A percentile compares a stretch with the other conserved stretches of the same genome.
Conservation (phyloP, 2,797 vertebrate genomes). For the Oceanodroma leucorhoa region DNA sequence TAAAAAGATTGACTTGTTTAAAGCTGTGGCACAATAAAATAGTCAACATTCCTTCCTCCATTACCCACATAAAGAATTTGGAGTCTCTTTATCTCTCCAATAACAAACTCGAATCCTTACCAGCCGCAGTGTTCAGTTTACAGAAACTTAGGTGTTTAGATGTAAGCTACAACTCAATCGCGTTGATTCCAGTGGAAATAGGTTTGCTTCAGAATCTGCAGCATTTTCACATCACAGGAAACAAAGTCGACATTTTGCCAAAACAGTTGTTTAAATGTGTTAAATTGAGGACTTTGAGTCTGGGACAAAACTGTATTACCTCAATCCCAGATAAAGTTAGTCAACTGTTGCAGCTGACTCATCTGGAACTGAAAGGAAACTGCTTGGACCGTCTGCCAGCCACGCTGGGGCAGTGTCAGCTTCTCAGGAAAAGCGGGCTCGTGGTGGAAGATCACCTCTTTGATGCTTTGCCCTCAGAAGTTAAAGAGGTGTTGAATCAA, state of each 20-base stretch:
- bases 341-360: constrained; percentile 88
- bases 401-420: constrained; percentile 88
- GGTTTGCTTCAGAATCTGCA: constrained; percentile 94
- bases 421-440: constrained; percentile 90
- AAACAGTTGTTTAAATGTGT: constrained; percentile 95
- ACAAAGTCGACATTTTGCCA: constrained; percentile 92
- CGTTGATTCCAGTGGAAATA: constrained; percentile 86
- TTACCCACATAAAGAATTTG: constrained; percentile 93
- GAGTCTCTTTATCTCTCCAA: constrained; percentile 95
- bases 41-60: constrained; percentile 91
- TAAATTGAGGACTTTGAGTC: constrained; percentile 91
- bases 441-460: constrained; percentile 96
- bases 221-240: constrained; percentile 90
- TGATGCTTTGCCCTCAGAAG: constrained; percentile 90
- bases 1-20: constrained; percentile 94
- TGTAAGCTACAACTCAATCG: constrained; percentile 91
- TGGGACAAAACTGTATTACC: constrained; percentile 92
- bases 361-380: constrained; percentile 96
- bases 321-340: constrained; percentile 90
- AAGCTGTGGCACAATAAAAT: constrained; percentile 99
- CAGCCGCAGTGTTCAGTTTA: constrained; percentile 89
- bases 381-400: constrained; percentile 92
- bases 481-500: constrained; percentile 94
- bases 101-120: constrained; percentile 95
- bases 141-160: constrained; percentile 94